A percentile compares a stretch with the other conserved stretches of the same genome.
Conservation (phyloP, 2,888 invertebrate species). For the Apamea crenata region DNA sequence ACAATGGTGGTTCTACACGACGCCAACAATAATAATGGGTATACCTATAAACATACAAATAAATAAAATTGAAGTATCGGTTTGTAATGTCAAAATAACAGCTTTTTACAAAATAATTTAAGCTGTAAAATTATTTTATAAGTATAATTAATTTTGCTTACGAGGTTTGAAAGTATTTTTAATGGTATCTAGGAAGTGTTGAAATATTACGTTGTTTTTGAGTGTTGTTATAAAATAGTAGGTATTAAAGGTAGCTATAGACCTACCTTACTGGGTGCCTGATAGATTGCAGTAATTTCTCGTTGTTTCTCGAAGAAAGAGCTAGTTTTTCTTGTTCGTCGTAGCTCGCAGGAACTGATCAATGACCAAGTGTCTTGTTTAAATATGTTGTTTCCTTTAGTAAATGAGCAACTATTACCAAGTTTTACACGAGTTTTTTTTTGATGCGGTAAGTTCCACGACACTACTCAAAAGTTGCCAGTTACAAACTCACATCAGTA, state of each 20-base stretch:
- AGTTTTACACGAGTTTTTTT: too few species aligned
- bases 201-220: background rate
- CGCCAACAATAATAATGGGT: background rate
- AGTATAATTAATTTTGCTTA: constrained; percentile 7
- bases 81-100: too few species aligned
- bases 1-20: background rate
- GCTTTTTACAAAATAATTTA: constrained; percentile 5
- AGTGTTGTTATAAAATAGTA: background rate
- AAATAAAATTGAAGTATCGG: too few species aligned
- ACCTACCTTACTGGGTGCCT: background rate
- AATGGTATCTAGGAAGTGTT: background rate
- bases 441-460: too few species aligned
- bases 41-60: too few species aligned
- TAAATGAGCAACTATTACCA: too few species aligned
- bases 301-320: background rate
- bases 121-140: background rate
- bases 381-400: background rate
- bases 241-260: too few species aligned
- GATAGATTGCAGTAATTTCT: constrained; percentile 6
- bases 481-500: too few species aligned
- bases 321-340: background rate
- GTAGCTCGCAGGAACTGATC: too few species aligned
- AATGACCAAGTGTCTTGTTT: background rate
- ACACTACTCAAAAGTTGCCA: too few species aligned
- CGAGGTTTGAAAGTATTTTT: constrained; percentile 3